phyloP scores from a whole-genome alignment of 1,140 invertebrate species.

The Caenorhabditis remanei region DNA sequence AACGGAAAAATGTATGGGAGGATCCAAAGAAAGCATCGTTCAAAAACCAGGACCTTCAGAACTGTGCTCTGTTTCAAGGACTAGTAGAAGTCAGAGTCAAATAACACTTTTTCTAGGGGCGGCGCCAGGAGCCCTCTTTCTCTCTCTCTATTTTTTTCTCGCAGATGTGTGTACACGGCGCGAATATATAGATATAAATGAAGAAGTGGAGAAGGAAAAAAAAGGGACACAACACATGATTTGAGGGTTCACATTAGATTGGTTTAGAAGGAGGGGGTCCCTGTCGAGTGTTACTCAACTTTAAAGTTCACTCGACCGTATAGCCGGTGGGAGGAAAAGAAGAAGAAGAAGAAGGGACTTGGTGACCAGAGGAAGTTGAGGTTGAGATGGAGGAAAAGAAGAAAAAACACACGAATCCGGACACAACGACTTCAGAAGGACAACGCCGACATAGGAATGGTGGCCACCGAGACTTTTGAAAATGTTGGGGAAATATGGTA shows the following conservation, averaged over 20 bases:
- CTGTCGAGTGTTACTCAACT: conserved; percentile 52
- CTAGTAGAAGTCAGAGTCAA: conserved; percentile 9
- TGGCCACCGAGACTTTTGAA: background rate
- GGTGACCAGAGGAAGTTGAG: conserved; percentile 48
- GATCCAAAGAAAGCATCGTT: background rate
- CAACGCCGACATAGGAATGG: background rate
- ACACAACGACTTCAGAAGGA: background rate
- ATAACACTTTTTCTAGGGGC: conserved; percentile 43
- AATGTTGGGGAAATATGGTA: background rate
- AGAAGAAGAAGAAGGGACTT: conserved; percentile 36
- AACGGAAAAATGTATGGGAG: background rate
- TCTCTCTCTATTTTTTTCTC: background rate
- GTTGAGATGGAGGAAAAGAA: background rate
- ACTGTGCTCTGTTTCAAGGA: background rate
- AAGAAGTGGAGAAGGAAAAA: conserved; percentile 45
- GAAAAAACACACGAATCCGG: conserved; percentile 24
- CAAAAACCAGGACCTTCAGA: background rate
- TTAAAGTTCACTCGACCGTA: conserved; percentile 56
- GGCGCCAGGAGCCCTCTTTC: conserved; percentile 36
- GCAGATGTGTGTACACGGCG: conserved; percentile 24
- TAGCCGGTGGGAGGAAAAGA: conserved; percentile 35
- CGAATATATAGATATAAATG: conserved; percentile 50
- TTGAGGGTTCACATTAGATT: conserved; percentile 52
- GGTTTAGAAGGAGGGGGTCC: conserved; percentile 22
- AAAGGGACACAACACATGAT: conserved; percentile 51